Evolutionary conservation across 2,113 vertebrate genomes (phyloP), one percentile per base, ranked within the genome.

Genomic region (Oryzias melastigma): DNA sequence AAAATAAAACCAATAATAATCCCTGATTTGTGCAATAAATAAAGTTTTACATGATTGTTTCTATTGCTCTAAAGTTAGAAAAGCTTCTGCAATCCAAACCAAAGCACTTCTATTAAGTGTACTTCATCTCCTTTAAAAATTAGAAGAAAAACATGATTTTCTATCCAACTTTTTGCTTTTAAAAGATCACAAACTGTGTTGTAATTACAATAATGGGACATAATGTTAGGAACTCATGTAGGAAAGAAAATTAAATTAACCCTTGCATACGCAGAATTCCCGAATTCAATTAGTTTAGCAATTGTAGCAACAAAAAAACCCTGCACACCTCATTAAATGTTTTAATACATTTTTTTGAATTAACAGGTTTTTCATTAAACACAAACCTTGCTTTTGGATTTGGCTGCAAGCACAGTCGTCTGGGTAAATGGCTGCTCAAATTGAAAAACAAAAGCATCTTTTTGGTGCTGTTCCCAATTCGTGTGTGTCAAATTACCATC

Each of bases 401-500:
- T 67, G 51, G 44, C 60, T 56, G 58, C 18, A 40, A 55, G 53
- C 59, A 0, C 46, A 5, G 27, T 42, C 53, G 48, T 62, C 52
- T 69, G 72, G 48, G 22, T 47, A 58, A 69, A 80, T 45, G 46
- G 27, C 24, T 69, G 57, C 49, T 67, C 41, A 20, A 51, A 74
- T 62, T 63, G 27, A 8, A 25, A 56, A 25, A 50, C 56, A 52
- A 60, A 47, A 42, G 51, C 18, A 40, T 65, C 41, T 65, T 58
- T 73, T 68, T 82, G 81, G 84, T 18, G 17, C 68, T 44, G 52
- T 57, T 80, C 51, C 59, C 72, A 81, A 88, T 84, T 85, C 78
- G 83, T 79, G 85, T 81, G 85, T 77, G 79, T 87, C 82, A 83
- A 87, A 88, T 90, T 82, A 85, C 78, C 80, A 76, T 76, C 74